Evolutionary conservation across 2,888 invertebrate genomes (phyloP).

Genomic region (Ametastegia equiseti): DNA sequence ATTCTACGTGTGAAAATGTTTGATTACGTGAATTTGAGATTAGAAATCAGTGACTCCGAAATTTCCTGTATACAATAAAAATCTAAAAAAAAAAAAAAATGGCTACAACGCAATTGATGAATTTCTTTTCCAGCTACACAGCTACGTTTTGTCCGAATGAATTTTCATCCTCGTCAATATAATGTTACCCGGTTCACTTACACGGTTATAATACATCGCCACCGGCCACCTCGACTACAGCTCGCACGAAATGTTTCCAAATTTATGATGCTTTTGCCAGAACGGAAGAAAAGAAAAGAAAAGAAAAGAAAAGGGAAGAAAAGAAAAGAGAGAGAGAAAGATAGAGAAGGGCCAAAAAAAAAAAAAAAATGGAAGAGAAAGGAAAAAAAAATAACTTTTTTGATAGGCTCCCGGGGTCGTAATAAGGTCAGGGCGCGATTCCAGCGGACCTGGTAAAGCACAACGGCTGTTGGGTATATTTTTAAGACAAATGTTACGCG

Average conservation of each 20-base stretch:
- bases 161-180: slow-evolving; percentile 42
- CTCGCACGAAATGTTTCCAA: slow-evolving; percentile 29
- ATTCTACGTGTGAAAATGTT: too few relatives aligned
- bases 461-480: not conserved
- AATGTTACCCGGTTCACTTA: slow-evolving; percentile 31
- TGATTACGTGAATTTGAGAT: too few relatives aligned
- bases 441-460: not conserved
- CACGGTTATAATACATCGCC: slow-evolving; percentile 28
- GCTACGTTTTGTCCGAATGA: slow-evolving; percentile 24
- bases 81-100: not conserved
- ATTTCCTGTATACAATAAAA: too few relatives aligned
- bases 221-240: not conserved
- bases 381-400: not conserved
- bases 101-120: not conserved
- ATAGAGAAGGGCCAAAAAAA: not conserved
- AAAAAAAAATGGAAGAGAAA: too few relatives aligned
- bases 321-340: not conserved
- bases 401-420: not conserved
- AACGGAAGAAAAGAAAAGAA: not conserved
- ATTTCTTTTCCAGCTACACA: not conserved
- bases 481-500: slow-evolving; percentile 15
- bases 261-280: slow-evolving; percentile 28
- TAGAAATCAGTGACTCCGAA: too few relatives aligned
- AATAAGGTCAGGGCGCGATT: slow-evolving; percentile 2
- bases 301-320: not conserved